phyloP scores from a whole-genome alignment of 2,888 invertebrate genomes.

The Thymelicus acteon region DNA sequence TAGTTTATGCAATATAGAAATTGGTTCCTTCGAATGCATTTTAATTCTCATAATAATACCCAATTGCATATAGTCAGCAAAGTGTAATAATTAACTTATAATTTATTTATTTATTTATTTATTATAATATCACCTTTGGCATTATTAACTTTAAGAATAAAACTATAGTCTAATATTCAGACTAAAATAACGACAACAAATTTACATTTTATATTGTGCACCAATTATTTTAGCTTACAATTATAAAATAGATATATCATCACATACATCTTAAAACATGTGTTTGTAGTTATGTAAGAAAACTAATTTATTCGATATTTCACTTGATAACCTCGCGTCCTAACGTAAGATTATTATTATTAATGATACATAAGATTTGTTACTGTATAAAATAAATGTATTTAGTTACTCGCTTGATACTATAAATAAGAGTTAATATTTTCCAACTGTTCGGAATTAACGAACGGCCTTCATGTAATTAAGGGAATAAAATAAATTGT shows the following conservation, averaged over 20 bases:
- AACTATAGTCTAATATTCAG: conserved; percentile 21
- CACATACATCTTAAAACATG: neutral
- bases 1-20: conserved; percentile 15
- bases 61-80: neutral
- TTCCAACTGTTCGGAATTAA: too few species aligned
- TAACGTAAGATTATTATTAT: too few species aligned
- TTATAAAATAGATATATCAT: conserved; percentile 16
- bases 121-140: conserved; percentile 48
- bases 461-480: too few species aligned
- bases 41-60: conserved; percentile 21
- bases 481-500: too few species aligned
- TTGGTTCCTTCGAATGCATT: conserved; percentile 18
- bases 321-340: too few species aligned
- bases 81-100: conserved; percentile 9
- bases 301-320: too few species aligned
- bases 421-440: too few species aligned
- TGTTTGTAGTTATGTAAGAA: too few species aligned
- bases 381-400: too few species aligned
- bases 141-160: conserved; percentile 29
- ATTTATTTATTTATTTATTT: conserved; percentile 31
- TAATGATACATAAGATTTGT: too few species aligned
- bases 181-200: conserved; percentile 34
- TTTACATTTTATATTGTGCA: conserved; percentile 32
- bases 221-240: conserved; percentile 32
- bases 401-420: too few species aligned